Conservation (phyloP, 92 coral and sea anemone genomes). For the Siderastrea siderea region DNA sequence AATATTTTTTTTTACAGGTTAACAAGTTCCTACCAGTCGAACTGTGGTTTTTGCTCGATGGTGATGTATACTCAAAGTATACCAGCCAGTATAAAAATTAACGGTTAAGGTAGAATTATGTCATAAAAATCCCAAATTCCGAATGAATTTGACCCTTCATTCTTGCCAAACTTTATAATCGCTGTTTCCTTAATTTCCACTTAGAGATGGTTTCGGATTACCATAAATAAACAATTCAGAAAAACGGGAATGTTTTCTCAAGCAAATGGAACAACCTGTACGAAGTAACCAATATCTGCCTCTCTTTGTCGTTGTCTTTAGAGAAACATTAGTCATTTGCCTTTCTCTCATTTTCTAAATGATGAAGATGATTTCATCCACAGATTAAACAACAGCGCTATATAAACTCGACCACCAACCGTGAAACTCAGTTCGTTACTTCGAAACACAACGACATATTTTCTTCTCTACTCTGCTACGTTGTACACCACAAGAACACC, state of each 20-base stretch:
- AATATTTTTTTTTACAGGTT: too few species aligned
- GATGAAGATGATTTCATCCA: slow-evolving; percentile 18
- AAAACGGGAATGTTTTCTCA: not conserved
- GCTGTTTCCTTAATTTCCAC: not conserved
- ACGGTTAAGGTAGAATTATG: too few species aligned
- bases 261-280: slow-evolving; percentile 7
- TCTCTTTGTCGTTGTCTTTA: not conserved
- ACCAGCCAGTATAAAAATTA: too few species aligned
- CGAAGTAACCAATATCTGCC: slow-evolving; percentile 1
- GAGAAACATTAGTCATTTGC: not conserved
- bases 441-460: too few species aligned
- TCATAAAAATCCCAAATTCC: too few species aligned
- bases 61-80: too few species aligned
- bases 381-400: not conserved
- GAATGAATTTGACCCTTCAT: not conserved
- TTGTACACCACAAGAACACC: too few species aligned
- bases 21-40: too few species aligned
- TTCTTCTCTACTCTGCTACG: too few species aligned
- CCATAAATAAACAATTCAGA: not conserved
- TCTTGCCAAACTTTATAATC: not conserved
- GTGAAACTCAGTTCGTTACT: not conserved
- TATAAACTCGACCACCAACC: slow-evolving; percentile 18
- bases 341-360: not conserved
- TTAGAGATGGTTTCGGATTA: not conserved
- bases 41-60: too few species aligned